Evolutionary conservation across 1,140 invertebrate genomes (phyloP), one percentile per base, ranked within the genome.

Genomic region (Nebria ingens): DNA sequence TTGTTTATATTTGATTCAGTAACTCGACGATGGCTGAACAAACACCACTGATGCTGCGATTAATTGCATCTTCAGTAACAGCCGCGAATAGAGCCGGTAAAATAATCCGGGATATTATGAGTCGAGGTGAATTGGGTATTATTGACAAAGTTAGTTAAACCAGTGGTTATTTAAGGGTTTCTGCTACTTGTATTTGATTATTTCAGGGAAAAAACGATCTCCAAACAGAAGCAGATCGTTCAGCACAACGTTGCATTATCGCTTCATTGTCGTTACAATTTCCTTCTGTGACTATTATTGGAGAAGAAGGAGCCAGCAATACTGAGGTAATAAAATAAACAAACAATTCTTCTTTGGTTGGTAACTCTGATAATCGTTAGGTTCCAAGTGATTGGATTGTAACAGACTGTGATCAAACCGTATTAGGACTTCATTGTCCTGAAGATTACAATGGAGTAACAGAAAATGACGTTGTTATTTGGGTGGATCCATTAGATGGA

Each of bases 401-500:
- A 19, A 79, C 76, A 9, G 82, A 87, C 20, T 70, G 73, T 54
- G 86, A 90, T 67, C 74, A 79, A 58, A 79, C 84, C 40, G 81
- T 94, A 9, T 69, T 95, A 19, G 55, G 62, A 19, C 73, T 78
- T 56, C 64, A 82, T 13, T 85, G 92, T 65, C 91, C 93, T 11
- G 65, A 75, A 2, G 71, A 84, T 53, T 78, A 87, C 38, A 66
- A 76, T 57, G 71, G 83, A 62, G 72, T 91, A 1, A 73, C 75
- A 45, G 77, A 81, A n/a, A 78, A 84, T 58, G 85, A 87, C 63
- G 72, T 87, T 61, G 91, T 94, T 21, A 82, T 98, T 49, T 99
- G 97, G 97, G 93, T 99, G 3, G 97, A 99, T 78, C 97, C 97
- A 4, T 73, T 99, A 1, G 97, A 99, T 83, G 97, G 97, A 58